These are phyloP conservation scores for Hydrozoanthus tunicans DNA, from an alignment of 64 coral and sea anemone genomes.

Conservation along the genomic window DNA sequence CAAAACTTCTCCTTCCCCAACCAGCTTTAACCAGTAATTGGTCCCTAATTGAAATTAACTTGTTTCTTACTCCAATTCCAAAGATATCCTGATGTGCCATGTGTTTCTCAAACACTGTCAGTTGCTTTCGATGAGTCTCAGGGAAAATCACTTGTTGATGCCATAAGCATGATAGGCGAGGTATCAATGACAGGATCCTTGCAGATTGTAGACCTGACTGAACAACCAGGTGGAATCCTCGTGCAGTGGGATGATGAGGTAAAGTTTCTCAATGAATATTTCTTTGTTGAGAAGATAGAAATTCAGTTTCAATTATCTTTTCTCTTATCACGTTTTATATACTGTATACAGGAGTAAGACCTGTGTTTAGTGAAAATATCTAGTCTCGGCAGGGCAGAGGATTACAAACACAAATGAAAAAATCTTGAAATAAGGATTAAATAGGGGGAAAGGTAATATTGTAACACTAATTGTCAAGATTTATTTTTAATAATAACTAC, in stretches of 20 bases:
- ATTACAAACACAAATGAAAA: no score
- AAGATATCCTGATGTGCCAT: constrained; percentile 89
- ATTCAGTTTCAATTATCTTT: no score
- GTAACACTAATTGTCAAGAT: no score
- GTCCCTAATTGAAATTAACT: background rate
- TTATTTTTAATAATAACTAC: no score
- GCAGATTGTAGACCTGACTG: constrained; percentile 86
- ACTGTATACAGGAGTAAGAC: background rate
- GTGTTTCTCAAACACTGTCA: constrained; percentile 90
- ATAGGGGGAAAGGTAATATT: no score
- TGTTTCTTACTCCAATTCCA: background rate
- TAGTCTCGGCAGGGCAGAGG: no score
- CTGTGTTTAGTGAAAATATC: no score
- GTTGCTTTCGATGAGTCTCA: constrained; percentile 81
- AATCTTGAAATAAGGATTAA: no score
- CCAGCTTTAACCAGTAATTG: no score
- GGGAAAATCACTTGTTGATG: constrained; percentile 69
- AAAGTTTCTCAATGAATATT: background rate
- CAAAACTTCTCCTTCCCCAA: no score
- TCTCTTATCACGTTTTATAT: background rate
- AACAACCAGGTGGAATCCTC: constrained; percentile 91
- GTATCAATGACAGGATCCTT: constrained; percentile 94
- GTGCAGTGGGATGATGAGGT: constrained; percentile 97
- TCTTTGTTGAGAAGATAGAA: no score
- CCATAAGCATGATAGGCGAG: constrained; percentile 73